These are phyloP conservation scores for Lanistes nyassanus DNA, from an alignment of 1,140 invertebrate species.

Conservation along the genomic window DNA sequence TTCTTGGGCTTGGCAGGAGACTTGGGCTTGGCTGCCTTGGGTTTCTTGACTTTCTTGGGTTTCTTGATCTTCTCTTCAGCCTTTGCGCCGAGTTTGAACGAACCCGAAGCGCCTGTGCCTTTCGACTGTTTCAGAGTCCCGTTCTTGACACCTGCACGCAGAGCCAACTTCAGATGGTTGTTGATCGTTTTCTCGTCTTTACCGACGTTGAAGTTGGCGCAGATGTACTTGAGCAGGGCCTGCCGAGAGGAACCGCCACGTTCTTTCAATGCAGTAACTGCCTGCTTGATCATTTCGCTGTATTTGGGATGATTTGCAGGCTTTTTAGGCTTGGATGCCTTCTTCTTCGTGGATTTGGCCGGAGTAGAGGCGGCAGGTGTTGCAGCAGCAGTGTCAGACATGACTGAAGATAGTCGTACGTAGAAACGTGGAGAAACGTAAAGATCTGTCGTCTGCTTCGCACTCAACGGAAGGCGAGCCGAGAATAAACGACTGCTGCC, in stretches of 20 bases:
- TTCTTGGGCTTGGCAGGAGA: constrained; percentile 34
- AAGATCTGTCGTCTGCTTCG: neutral
- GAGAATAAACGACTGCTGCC: neutral
- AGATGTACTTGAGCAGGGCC: constrained; percentile 63
- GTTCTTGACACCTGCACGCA: constrained; percentile 52
- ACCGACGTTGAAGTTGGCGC: constrained; percentile 58
- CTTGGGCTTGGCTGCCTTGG: constrained; percentile 38
- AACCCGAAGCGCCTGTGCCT: constrained; percentile 59
- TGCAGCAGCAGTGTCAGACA: constrained; percentile 22
- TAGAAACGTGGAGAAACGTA: neutral
- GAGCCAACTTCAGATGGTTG: constrained; percentile 53
- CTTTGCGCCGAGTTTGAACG: constrained; percentile 54
- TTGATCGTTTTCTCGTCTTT: constrained; percentile 54
- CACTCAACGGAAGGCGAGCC: neutral
- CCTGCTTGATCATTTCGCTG: constrained; percentile 42
- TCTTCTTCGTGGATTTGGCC: constrained; percentile 47
- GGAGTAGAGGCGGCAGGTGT: constrained; percentile 26
- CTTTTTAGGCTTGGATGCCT: constrained; percentile 49
- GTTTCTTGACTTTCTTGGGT: constrained; percentile 32
- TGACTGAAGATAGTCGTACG: neutral
- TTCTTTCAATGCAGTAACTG: constrained; percentile 41
- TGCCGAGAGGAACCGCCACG: constrained; percentile 54
- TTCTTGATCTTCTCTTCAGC: constrained; percentile 28
- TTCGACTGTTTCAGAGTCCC: constrained; percentile 57
- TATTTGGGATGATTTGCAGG: constrained; percentile 48